Evolutionary conservation across 2,797 vertebrate species (phyloP).

Genomic region (Lepilemur septentrionalis): DNA sequence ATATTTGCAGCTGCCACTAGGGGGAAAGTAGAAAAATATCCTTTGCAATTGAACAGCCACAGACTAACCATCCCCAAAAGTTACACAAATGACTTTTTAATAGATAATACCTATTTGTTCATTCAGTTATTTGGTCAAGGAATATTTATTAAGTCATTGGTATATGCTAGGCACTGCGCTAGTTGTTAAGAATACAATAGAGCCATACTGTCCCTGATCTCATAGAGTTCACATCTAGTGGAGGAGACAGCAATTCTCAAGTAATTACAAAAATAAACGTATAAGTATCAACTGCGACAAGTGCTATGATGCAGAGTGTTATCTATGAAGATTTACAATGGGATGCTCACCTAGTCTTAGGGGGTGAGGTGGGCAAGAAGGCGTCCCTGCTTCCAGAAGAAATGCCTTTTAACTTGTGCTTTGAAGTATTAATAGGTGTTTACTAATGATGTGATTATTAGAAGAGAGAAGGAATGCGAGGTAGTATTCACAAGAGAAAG

Average conservation of each 20-base stretch:
- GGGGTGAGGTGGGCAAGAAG: not conserved
- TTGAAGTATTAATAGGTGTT: not conserved
- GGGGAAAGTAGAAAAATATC: slow-evolving; percentile 5
- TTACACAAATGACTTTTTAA: not conserved
- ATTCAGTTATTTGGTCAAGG: not conserved
- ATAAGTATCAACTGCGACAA: not conserved
- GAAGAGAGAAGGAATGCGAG: not conserved
- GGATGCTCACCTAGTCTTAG: not conserved
- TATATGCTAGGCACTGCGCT: not conserved
- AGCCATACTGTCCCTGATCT: not conserved
- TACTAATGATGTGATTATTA: not conserved
- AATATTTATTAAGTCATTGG: not conserved
- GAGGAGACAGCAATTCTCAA: not conserved
- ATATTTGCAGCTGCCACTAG: not conserved
- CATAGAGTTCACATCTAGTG: not conserved
- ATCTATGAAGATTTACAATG: not conserved
- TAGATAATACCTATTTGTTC: not conserved
- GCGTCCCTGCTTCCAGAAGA: not conserved
- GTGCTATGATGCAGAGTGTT: not conserved
- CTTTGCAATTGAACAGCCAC: not conserved
- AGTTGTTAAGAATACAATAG: not conserved
- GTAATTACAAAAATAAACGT: not conserved
- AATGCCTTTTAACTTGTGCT: slow-evolving; percentile 9
- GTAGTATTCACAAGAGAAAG: not conserved
- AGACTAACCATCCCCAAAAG: not conserved